Evolutionary conservation across 2,113 vertebrate species (phyloP), one percentile per base, ranked within the genome.

Genomic region (Syngnathus floridae): DNA sequence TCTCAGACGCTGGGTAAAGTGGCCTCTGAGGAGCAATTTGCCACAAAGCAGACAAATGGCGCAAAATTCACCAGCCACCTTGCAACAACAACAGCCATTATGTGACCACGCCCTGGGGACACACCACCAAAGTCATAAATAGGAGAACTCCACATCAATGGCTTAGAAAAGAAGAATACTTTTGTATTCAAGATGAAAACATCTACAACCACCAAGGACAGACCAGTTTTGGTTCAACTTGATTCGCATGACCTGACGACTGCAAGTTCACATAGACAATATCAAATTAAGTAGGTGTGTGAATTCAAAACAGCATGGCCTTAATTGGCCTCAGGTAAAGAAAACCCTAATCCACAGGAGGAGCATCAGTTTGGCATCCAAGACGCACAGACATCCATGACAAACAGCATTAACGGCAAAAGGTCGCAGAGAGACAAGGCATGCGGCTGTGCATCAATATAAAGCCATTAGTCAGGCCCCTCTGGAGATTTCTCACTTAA

Each of bases 401-500:
- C 59, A 57, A 59, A 66, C 65, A 62, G 63, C 74, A 70, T 75
- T 79, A 81, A 66, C 48, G 46, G 36, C 35, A 46, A 85, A 81
- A 80, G 72, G 80, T 81, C 80, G 71, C 19, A 64, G 75, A n/a
- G 56, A 76, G 64, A 76, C 67, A 22, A 69, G 62, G 61, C 72
- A 49, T 55, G 77, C 70, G 72, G 74, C 74, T 57, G 57, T 61
- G 71, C 76, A 82, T 80, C 46, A 54, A 82, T 78, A 80, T 48
- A 48, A 49, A 77, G 66, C 73, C 74, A 85, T 88, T 85, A 82
- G 74, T 79, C 72, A 67, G 56, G 38, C 62, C n/a, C 69, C 81
- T 75, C 73, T 54, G 40, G 73, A 78, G 72, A 74, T 71, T 71
- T 73, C 58, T 70, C 64, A 46, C 74, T 75, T 79, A 70, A 76